Evolutionary conservation across 2,113 vertebrate genomes (phyloP).

Genomic region (Clarias macrocephalus): DNA sequence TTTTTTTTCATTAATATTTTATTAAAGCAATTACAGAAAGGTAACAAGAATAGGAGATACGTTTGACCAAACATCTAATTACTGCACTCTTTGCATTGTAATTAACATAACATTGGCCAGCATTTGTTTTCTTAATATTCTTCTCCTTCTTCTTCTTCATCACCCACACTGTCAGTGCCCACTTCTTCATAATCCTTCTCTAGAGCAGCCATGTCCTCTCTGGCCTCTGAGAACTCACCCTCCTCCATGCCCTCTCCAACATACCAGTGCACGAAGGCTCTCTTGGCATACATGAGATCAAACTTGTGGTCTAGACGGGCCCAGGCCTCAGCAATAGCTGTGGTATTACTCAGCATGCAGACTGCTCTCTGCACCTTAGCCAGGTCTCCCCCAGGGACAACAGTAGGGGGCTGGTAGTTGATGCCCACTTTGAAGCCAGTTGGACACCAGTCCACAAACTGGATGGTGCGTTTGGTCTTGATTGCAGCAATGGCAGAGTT

Average conservation of each 20-base stretch:
- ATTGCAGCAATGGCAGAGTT: conserved; percentile 80
- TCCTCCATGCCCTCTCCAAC: conserved; percentile 85
- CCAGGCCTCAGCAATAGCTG: conserved; percentile 83
- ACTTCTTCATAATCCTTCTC: conserved; percentile 91
- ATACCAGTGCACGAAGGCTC: conserved; percentile 84
- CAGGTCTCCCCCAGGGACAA: conserved; percentile 79
- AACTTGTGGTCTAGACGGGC: conserved; percentile 83
- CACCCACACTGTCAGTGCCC: conserved; percentile 78
- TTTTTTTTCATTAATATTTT: not conserved
- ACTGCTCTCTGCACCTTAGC: conserved; percentile 82
- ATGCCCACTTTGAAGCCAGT: conserved; percentile 85
- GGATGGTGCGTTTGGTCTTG: conserved; percentile 84
- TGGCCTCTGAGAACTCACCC: conserved; percentile 84
- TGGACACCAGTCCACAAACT: conserved; percentile 86
- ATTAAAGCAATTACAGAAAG: not conserved
- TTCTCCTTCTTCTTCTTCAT: conserved; percentile 80
- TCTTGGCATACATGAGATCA: conserved; percentile 84
- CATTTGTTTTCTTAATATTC: conserved; percentile 64
- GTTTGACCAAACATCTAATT: not conserved
- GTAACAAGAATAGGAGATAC: not conserved
- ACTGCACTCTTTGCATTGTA: conserved; percentile 45
- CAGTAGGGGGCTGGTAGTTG: conserved; percentile 83
- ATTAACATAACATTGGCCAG: conserved; percentile 31
- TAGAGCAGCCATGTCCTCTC: conserved; percentile 85
- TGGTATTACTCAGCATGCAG: conserved; percentile 85